Conservation (phyloP, 2,113 vertebrate species). For the Gopherus flavomarginatus region DNA sequence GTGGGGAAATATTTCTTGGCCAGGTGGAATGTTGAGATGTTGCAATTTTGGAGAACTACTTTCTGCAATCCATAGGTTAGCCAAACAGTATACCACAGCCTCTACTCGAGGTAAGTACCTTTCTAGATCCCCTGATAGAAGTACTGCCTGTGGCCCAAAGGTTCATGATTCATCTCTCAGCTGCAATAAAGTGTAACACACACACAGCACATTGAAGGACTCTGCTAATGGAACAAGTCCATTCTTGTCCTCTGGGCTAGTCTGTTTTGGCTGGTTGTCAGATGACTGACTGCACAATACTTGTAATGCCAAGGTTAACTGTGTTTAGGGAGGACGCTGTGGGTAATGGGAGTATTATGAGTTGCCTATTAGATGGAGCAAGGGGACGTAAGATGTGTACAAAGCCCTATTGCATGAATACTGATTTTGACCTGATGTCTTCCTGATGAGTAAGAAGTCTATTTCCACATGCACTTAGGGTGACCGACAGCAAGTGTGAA, state of each 20-base stretch:
- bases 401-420: neutral
- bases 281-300: neutral
- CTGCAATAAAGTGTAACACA: neutral
- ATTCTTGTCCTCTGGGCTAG: constrained; percentile 8
- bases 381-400: neutral
- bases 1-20: neutral
- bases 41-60: neutral
- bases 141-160: neutral
- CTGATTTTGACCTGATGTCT: neutral
- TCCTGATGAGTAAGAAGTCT: neutral
- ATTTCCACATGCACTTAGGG: neutral
- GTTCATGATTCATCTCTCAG: neutral
- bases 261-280: neutral
- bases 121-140: neutral
- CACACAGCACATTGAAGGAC: neutral
- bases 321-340: neutral
- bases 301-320: neutral
- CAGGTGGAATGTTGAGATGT: neutral
- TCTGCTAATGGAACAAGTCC: neutral
- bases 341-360: neutral
- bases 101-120: neutral
- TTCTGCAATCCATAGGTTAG: neutral
- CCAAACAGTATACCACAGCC: neutral
- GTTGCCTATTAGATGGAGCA: neutral
- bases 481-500: too few relatives aligned